phyloP scores from a whole-genome alignment of 2,797 vertebrate genomes.

The Pangasius krempfi region DNA sequence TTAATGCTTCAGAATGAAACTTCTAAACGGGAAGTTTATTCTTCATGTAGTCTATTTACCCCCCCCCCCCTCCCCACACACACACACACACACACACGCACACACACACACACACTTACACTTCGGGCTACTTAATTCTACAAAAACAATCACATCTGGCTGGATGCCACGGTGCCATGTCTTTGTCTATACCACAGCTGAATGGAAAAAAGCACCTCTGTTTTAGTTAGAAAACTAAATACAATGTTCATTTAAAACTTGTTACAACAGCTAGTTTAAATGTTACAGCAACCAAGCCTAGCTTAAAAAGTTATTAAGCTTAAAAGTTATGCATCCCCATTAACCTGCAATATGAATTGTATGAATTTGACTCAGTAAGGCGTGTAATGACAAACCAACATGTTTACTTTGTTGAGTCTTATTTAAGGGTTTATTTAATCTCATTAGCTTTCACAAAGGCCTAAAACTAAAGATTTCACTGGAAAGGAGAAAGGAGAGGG shows the following conservation, averaged over 20 bases:
- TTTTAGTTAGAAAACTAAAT: background rate
- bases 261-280: too few species aligned
- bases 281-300: background rate
- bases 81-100: background rate
- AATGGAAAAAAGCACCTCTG: background rate
- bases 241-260: background rate
- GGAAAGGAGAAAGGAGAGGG: too few species aligned
- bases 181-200: background rate
- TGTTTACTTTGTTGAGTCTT: background rate
- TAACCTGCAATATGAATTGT: background rate
- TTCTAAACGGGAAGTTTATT: conserved; percentile 16
- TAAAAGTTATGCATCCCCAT: background rate
- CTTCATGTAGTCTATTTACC: background rate
- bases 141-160: background rate
- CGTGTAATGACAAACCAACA: background rate
- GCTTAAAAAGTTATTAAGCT: background rate
- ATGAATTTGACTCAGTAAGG: background rate
- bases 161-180: background rate
- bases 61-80: background rate
- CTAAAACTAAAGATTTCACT: background rate
- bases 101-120: background rate
- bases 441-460: background rate
- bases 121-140: background rate
- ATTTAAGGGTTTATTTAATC: too few species aligned
- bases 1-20: conserved; percentile 1